phyloP scores from a whole-genome alignment of 2,113 vertebrate genomes.

The Gallinago media region DNA sequence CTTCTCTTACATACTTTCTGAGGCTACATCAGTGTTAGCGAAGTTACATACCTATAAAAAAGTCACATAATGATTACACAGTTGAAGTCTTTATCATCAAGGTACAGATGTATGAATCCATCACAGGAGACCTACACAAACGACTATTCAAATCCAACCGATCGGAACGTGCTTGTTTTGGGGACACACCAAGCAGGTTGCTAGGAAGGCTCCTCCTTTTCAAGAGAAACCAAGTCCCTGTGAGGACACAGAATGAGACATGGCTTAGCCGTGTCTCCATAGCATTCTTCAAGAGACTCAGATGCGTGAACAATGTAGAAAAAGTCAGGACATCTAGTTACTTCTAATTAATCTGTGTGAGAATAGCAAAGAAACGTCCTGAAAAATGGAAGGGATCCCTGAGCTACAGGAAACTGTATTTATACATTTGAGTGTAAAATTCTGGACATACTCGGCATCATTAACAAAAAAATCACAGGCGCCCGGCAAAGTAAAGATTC shows the following conservation, averaged over 20 bases:
- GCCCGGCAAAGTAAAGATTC: background rate
- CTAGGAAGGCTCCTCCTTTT: background rate
- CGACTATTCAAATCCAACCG: background rate
- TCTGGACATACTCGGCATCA: background rate
- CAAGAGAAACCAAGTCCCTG: background rate
- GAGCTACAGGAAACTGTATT: background rate
- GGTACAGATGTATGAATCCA: background rate
- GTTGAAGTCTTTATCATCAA: background rate
- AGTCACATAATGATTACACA: accelerated
- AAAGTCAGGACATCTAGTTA: background rate
- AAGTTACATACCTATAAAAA: background rate
- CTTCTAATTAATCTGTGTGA: background rate
- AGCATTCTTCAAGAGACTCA: background rate
- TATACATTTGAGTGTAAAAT: background rate
- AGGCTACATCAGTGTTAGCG: background rate
- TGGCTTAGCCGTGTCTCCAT: background rate
- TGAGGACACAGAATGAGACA: accelerated
- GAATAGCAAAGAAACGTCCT: background rate
- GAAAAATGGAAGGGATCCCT: background rate
- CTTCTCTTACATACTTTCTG: background rate
- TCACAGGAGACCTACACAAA: background rate
- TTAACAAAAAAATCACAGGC: background rate
- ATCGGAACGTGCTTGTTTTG: background rate
- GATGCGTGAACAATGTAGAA: background rate
- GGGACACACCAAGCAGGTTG: background rate